These are phyloP conservation scores for Pteria penguin DNA, from an alignment of 2,888 invertebrate genomes.

Conservation along the genomic window DNA sequence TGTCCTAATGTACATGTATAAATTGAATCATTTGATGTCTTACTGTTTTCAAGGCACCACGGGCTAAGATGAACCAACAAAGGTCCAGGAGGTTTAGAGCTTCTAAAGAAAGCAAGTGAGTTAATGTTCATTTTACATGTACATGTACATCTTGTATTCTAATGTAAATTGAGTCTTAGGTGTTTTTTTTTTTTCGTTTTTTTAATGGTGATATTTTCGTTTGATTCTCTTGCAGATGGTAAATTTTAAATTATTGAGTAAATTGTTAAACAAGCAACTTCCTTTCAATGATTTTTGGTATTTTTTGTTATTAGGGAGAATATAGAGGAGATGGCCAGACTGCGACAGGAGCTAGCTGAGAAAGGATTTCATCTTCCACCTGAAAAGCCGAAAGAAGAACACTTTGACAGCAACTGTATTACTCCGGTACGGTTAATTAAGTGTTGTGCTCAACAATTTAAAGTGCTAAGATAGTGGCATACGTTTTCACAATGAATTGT, in stretches of 20 bases:
- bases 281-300: no score
- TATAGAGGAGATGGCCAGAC: constrained; percentile 87
- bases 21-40: no score
- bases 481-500: no score
- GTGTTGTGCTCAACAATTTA: no score
- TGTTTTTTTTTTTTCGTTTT: background rate
- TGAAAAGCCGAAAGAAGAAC: constrained; percentile 92
- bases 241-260: background rate
- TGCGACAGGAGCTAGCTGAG: constrained; percentile 75
- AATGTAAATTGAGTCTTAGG: no score
- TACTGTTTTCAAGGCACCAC: constrained; percentile 90
- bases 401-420: constrained; percentile 99
- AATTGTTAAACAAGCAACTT: background rate
- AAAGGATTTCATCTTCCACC: constrained; percentile 81
- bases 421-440: constrained; percentile 89
- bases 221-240: no score
- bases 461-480: no score
- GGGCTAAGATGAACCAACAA: constrained; percentile 99
- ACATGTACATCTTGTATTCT: no score
- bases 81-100: constrained; percentile 97
- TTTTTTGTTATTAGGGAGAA: constrained; percentile 67
- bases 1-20: no score
- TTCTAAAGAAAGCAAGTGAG: constrained; percentile 89
- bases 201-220: background rate
- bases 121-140: no score